Percentiles rank a stretch among this genome's conserved stretches.
Evolutionary conservation across 2,888 invertebrate species (phyloP).

Genomic region (Diadegma fenestrale): DNA sequence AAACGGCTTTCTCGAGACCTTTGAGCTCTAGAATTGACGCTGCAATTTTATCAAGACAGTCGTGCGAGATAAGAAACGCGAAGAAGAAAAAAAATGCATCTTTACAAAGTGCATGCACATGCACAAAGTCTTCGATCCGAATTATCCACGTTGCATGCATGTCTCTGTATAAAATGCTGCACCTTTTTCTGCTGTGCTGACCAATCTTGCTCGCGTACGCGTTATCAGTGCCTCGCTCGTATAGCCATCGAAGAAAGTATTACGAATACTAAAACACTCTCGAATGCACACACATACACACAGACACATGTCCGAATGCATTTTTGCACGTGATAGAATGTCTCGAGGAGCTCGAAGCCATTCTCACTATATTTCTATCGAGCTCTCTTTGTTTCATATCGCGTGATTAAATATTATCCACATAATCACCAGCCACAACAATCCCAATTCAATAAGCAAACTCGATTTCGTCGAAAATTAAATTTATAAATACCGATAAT

Average conservation of each 20-base stretch:
- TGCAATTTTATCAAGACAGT: slow-evolving; percentile 72
- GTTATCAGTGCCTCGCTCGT: slow-evolving; percentile 31
- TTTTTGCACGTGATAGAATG: background rate
- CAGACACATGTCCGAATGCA: background rate
- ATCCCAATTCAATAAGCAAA: slow-evolving; percentile 1
- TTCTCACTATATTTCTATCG: background rate
- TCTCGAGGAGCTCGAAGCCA: background rate
- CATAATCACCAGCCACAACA: background rate
- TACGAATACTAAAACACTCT: background rate
- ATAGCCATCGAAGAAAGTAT: slow-evolving; percentile 38
- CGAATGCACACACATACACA: too few relatives aligned
- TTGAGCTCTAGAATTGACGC: slow-evolving; percentile 74
- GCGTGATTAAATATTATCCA: slow-evolving; percentile 19
- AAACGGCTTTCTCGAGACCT: slow-evolving; percentile 74
- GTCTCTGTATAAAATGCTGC: background rate
- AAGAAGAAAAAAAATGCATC: slow-evolving; percentile 32
- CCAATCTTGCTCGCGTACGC: slow-evolving; percentile 9
- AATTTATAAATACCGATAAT: background rate
- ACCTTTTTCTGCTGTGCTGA: slow-evolving; percentile 20
- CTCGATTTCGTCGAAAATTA: slow-evolving; percentile 3
- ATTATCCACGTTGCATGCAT: slow-evolving; percentile 43
- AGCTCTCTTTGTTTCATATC: background rate
- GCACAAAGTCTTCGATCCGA: slow-evolving; percentile 48
- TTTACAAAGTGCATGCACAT: background rate
- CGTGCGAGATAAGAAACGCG: slow-evolving; percentile 70